Base-by-base conservation (phyloP, 2,113 vertebrate species). In the Colistium nudipinnis region DNA sequence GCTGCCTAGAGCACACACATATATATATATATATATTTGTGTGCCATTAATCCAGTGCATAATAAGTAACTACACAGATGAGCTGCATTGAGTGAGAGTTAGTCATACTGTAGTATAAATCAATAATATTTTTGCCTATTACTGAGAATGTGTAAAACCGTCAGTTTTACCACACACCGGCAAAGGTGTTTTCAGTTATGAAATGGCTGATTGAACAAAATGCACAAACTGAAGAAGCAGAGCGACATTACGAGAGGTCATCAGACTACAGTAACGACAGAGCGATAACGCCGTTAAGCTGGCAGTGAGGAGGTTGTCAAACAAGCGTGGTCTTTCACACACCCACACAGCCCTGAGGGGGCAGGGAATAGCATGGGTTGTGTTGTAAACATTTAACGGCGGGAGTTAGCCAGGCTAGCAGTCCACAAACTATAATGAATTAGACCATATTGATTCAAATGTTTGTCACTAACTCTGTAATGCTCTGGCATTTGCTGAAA, bases 11-110 rank as follows among this genome's bases (percentile, higher is more conserved):
- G 80, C 60, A 48, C n/a, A n/a, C n/a, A 59, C 47, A 76, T 79
- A 44, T 81, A 45, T 31, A 76, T 79, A 44, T 81, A 45, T 31
- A 60, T 78, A 76, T 86, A 59, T 71, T 38, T 67, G 43, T 36
- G 43, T 62, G 43, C 39, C 61, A 70, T 61, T 55, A 68, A 55
- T 65, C 36, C 12, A 31, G 68, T 53, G 38, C 17, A 14, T 44
- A 53, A 70, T 22, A 41, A 56, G 36, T 27, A 22, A 27, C 20
- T 24, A 45, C 33, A 53, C 11, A 61, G 61, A 24, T 63, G 69
- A 72, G 61, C 24, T 55, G 69, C 38, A 74, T 64, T 33, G 69
- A 11, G 19, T 55, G 35, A 39, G 49, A 60, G 36, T 25, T 53
- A n/a, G n/a, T n/a, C n/a, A n/a, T n/a, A n/a, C n/a, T n/a, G n/a